Evolutionary conservation across 2,797 vertebrate genomes (phyloP).

Genomic region (Leptoclinus maculatus): DNA sequence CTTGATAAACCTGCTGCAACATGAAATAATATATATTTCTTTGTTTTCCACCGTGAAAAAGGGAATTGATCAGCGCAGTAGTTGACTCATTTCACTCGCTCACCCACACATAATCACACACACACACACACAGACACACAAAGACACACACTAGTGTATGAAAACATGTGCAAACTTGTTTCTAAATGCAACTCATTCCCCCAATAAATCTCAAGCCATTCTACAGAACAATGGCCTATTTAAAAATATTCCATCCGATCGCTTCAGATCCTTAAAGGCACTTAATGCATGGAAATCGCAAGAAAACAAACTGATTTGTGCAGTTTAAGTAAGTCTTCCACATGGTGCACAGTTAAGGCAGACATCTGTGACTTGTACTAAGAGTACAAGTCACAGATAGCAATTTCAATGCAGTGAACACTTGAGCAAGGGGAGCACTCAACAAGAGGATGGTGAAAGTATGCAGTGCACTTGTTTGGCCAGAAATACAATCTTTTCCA

Average conservation of each 20-base stretch:
- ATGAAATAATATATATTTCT: constrained; percentile 15
- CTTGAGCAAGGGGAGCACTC: constrained; percentile 46
- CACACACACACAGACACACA: constrained; percentile 29
- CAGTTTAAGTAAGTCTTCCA: constrained; percentile 17
- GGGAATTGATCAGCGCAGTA: constrained; percentile 50
- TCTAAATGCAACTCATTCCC: constrained; percentile 41
- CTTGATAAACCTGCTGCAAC: constrained; percentile 39
- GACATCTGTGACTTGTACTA: constrained; percentile 26
- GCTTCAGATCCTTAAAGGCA: constrained; percentile 60
- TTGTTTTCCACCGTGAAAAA: constrained; percentile 26
- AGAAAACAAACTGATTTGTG: constrained; percentile 18
- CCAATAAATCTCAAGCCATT: constrained; percentile 31
- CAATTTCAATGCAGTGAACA: constrained; percentile 25
- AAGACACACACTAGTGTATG: constrained; percentile 35
- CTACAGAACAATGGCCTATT: constrained; percentile 38
- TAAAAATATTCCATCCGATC: constrained; percentile 33
- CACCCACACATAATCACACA: constrained; percentile 38
- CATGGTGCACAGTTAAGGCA: constrained; percentile 39
- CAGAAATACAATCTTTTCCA: not conserved
- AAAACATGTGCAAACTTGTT: constrained; percentile 75
- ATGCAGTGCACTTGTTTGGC: constrained; percentile 5
- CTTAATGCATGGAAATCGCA: constrained; percentile 32
- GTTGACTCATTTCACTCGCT: constrained; percentile 37
- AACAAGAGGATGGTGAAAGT: constrained; percentile 15
- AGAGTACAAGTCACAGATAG: constrained; percentile 10